A percentile compares a stretch with the other conserved stretches of the same genome.
Conservation (phyloP, 1,140 invertebrate genomes). For the Drosophila lacertosa region DNA sequence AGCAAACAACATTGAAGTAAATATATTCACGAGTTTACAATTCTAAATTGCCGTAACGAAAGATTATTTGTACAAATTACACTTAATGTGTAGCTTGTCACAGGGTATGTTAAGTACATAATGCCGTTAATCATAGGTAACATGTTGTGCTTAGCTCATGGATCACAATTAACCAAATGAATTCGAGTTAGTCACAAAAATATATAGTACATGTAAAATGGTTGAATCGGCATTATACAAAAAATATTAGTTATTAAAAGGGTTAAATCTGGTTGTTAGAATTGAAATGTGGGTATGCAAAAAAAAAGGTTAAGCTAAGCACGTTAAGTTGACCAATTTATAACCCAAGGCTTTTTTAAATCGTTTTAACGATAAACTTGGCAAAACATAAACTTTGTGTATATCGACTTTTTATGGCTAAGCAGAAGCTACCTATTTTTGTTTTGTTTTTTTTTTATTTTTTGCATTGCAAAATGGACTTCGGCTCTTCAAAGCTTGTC, state of each 20-base stretch:
- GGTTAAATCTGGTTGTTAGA: too few species aligned
- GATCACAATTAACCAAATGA: too few species aligned
- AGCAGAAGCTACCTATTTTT: constrained; percentile 27
- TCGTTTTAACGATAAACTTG: not conserved
- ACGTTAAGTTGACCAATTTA: too few species aligned
- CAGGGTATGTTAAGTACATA: constrained; percentile 5
- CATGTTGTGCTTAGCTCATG: constrained; percentile 8
- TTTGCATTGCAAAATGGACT: constrained; percentile 30
- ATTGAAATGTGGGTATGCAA: too few species aligned
- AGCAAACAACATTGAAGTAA: constrained; percentile 10
- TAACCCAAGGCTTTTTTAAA: too few species aligned
- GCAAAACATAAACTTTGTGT: constrained; percentile 10
- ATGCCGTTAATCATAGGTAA: constrained; percentile 8
- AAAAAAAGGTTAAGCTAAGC: too few species aligned
- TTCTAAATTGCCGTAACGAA: constrained; percentile 43
- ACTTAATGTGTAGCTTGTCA: constrained; percentile 14
- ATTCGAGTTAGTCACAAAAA: too few species aligned
- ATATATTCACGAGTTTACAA: constrained; percentile 9
- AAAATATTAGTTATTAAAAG: too few species aligned
- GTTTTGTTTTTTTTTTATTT: too few species aligned
- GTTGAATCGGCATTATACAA: too few species aligned
- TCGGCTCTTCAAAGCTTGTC: constrained; percentile 37
- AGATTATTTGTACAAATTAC: constrained; percentile 55
- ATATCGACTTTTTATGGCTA: constrained; percentile 23
- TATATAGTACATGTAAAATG: too few species aligned